Evolutionary conservation across 1,140 invertebrate species (phyloP).

Genomic region (Micrasema minimum): DNA sequence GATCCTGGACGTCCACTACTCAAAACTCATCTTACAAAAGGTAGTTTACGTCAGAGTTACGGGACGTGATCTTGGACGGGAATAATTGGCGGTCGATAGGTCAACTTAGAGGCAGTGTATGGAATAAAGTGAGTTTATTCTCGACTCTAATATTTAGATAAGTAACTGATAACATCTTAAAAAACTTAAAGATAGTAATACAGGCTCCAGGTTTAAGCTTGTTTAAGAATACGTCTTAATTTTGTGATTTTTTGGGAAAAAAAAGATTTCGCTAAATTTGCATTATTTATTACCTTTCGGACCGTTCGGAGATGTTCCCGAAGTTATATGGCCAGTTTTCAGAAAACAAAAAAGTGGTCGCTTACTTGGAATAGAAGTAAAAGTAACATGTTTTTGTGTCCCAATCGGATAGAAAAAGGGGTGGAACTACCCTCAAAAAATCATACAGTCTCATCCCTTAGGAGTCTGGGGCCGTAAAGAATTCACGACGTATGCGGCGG

Average conservation of each 20-base stretch:
- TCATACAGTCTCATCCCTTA: constrained; percentile 49
- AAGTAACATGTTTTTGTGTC: constrained; percentile 49
- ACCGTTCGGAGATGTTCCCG: not conserved
- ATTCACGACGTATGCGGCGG: constrained; percentile 51
- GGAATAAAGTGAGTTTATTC: too few relatives aligned
- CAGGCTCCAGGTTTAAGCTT: too few relatives aligned
- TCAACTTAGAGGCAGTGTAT: too few relatives aligned
- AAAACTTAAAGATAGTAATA: too few relatives aligned
- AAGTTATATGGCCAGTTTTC: constrained; percentile 27
- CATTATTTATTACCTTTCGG: constrained; percentile 5
- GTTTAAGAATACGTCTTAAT: too few relatives aligned
- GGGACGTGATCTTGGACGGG: too few relatives aligned
- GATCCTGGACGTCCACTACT: too few relatives aligned
- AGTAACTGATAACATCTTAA: too few relatives aligned
- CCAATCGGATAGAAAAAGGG: constrained; percentile 51
- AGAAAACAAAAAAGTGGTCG: constrained; percentile 1
- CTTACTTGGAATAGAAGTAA: constrained; percentile 39
- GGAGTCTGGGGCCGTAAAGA: constrained; percentile 45
- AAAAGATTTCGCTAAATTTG: not conserved
- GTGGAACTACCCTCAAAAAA: constrained; percentile 45
- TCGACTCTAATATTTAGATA: too few relatives aligned
- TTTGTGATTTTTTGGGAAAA: not conserved
- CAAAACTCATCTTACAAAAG: too few relatives aligned
- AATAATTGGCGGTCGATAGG: too few relatives aligned
- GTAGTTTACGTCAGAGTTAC: too few relatives aligned